phyloP scores from a whole-genome alignment of 2,888 invertebrate species.

The Limnephilus marmoratus region DNA sequence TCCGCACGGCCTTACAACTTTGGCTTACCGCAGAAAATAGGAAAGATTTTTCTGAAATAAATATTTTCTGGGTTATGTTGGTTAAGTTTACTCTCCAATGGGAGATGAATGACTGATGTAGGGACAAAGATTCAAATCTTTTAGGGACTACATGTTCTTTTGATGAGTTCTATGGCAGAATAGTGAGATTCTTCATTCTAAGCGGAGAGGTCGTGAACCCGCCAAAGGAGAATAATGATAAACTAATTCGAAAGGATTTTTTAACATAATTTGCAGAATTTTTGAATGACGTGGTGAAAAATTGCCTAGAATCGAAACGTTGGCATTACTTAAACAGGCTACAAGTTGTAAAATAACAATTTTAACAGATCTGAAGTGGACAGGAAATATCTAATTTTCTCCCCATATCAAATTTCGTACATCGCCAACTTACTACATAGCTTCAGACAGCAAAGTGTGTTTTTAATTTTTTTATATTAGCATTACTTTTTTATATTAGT shows the following conservation, averaged over 20 bases:
- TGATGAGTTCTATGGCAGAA: neutral
- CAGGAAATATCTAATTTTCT: too few relatives aligned
- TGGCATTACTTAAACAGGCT: neutral
- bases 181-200: neutral
- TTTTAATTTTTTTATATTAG: too few relatives aligned
- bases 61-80: neutral
- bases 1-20: neutral
- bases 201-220: neutral
- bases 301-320: neutral
- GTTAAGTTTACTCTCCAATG: neutral
- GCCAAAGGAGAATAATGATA: neutral
- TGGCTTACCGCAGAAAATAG: neutral
- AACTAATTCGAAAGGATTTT: neutral
- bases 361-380: neutral
- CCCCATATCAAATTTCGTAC: too few relatives aligned
- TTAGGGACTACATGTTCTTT: neutral
- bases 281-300: neutral
- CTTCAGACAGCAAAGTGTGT: too few relatives aligned
- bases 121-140: neutral
- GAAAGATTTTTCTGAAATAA: neutral
- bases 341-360: neutral
- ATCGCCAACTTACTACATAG: too few relatives aligned
- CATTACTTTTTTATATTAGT: too few relatives aligned
- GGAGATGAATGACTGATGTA: neutral
- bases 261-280: neutral